A percentile compares a stretch with the other conserved stretches of the same genome.
phyloP scores from a whole-genome alignment of 2,113 vertebrate species.

The Jacana jacana region DNA sequence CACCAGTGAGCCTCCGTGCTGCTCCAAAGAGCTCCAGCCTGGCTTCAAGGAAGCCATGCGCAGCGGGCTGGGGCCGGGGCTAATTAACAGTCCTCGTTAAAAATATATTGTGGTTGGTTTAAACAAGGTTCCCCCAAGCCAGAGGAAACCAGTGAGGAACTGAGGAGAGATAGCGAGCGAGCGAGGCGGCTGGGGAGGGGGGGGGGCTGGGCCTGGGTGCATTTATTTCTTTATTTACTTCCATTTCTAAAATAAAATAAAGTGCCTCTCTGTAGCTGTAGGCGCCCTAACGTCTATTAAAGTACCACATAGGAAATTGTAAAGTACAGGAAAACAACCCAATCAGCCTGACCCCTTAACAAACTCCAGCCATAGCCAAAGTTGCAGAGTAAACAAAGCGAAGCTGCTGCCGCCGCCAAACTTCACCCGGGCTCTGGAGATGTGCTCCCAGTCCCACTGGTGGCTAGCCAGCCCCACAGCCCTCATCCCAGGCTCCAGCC shows the following conservation, averaged over 20 bases:
- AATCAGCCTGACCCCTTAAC: conserved; percentile 38
- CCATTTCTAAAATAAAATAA: not conserved
- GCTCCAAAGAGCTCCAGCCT: not conserved
- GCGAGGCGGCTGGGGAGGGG: not conserved
- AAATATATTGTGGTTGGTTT: conserved; percentile 33
- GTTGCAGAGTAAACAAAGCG: conserved; percentile 22
- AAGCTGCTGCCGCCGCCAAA: not conserved
- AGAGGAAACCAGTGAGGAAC: conserved; percentile 12
- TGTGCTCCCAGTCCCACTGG: fast-evolving
- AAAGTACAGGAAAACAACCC: conserved; percentile 60
- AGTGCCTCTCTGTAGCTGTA: conserved; percentile 39
- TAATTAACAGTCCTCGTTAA: conserved; percentile 55
- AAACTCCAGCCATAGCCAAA: conserved; percentile 17
- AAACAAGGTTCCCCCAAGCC: not conserved
- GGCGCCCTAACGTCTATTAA: conserved; percentile 55
- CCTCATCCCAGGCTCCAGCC: not conserved
- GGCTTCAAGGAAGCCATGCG: not conserved
- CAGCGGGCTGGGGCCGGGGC: not conserved
- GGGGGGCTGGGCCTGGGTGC: not conserved
- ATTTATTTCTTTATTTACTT: conserved; percentile 5
- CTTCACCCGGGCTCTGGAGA: not conserved
- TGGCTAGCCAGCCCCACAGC: not conserved
- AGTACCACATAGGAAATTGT: conserved; percentile 57
- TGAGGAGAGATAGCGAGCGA: not conserved
- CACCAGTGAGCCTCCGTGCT: fast-evolving